Conservation (phyloP, 2,113 vertebrate genomes). For the Tor tambroides region DNA sequence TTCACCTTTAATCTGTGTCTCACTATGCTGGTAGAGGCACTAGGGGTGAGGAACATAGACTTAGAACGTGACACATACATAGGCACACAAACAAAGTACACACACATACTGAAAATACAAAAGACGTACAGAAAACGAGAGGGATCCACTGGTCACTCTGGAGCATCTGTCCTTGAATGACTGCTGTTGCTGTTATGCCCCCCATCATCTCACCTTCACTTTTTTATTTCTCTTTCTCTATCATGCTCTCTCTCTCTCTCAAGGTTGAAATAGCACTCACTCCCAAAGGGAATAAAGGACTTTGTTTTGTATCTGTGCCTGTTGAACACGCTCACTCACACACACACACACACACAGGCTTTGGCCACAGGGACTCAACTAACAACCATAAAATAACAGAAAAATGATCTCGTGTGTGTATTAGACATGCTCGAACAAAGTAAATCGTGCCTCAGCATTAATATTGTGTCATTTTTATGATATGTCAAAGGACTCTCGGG, state of each 20-base stretch:
- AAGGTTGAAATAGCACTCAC: conserved; percentile 51
- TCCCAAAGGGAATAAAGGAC: conserved; percentile 34
- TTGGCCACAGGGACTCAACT: conserved; percentile 46
- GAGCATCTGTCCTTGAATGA: conserved; percentile 11
- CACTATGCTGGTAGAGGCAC: conserved; percentile 66
- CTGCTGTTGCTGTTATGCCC: neutral
- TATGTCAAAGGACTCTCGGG: neutral
- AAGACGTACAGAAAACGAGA: neutral
- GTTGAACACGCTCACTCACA: conserved; percentile 17
- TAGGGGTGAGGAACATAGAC: conserved; percentile 59
- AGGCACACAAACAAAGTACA: conserved; percentile 26
- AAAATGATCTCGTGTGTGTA: conserved; percentile 21
- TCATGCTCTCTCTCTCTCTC: conserved; percentile 21
- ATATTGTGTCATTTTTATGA: neutral
- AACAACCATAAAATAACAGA: conserved; percentile 50
- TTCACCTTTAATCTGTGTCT: conserved; percentile 71
- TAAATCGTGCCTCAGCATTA: conserved; percentile 1
- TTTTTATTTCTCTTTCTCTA: neutral
- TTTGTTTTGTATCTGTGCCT: conserved; percentile 37
- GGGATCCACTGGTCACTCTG: conserved; percentile 14
- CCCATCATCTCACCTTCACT: neutral
- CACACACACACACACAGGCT: conserved; percentile 1
- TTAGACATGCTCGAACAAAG: neutral
- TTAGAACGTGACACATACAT: conserved; percentile 28
- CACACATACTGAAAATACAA: neutral